These are phyloP conservation scores for Agrenia bidenticulata DNA, from an alignment of 2,888 invertebrate species.

Conservation along the genomic window DNA sequence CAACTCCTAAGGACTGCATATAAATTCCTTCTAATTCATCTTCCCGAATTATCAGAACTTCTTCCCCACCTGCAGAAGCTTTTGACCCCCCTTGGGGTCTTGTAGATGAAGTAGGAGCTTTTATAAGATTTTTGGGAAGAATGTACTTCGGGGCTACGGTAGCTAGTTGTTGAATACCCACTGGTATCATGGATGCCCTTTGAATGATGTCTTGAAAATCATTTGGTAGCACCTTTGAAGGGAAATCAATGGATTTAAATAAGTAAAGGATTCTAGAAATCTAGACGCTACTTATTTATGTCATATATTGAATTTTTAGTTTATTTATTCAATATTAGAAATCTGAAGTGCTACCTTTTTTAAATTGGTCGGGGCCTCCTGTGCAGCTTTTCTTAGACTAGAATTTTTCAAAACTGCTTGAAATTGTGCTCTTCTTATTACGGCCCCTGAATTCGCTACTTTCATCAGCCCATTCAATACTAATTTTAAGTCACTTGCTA, in stretches of 20 bases:
- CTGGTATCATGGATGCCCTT: constrained; percentile 68
- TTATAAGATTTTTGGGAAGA: neutral
- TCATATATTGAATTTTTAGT: too few relatives aligned
- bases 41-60: constrained; percentile 46
- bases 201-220: constrained; percentile 57
- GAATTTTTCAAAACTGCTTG: constrained; percentile 47
- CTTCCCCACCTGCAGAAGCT: constrained; percentile 21
- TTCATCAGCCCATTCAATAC: constrained; percentile 48
- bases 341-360: constrained; percentile 33
- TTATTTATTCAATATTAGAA: too few relatives aligned
- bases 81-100: too few relatives aligned
- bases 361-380: constrained; percentile 25
- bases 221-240: constrained; percentile 33
- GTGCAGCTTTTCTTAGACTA: constrained; percentile 34
- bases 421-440: constrained; percentile 32
- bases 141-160: constrained; percentile 32
- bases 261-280: too few relatives aligned
- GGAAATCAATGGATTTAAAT: constrained; percentile 9
- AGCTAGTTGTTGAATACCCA: constrained; percentile 68
- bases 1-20: constrained; percentile 47
- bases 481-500: constrained; percentile 42
- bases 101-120: neutral
- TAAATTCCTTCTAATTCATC: constrained; percentile 50
- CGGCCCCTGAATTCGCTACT: constrained; percentile 36
- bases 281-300: too few relatives aligned